These are phyloP conservation scores for Sesamia nonagrioides DNA, from an alignment of 1,140 invertebrate species.

Conservation along the genomic window DNA sequence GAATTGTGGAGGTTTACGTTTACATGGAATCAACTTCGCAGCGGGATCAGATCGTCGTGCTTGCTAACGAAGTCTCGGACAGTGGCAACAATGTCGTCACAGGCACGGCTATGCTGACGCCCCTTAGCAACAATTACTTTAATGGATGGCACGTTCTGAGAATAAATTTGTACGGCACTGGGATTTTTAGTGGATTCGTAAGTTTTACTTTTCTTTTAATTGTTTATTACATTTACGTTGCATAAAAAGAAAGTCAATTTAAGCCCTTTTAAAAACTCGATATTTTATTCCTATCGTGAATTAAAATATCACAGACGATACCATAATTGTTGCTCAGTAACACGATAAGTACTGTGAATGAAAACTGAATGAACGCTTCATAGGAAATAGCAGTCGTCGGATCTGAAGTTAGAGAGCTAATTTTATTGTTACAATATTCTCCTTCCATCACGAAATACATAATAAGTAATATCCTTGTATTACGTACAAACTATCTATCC, in stretches of 20 bases:
- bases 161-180: slow-evolving; percentile 37
- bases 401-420: too few species aligned
- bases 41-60: slow-evolving; percentile 60
- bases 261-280: neutral
- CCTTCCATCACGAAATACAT: too few species aligned
- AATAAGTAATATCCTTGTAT: too few species aligned
- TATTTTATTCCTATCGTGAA: neutral
- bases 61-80: slow-evolving; percentile 56
- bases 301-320: too few species aligned
- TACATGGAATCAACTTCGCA: slow-evolving; percentile 58
- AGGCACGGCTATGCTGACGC: slow-evolving; percentile 46
- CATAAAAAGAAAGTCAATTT: neutral
- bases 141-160: slow-evolving; percentile 50
- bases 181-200: slow-evolving; percentile 48
- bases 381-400: too few species aligned
- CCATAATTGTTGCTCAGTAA: too few species aligned
- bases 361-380: too few species aligned
- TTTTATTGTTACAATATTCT: too few species aligned
- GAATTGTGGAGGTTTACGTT: slow-evolving; percentile 63
- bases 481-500: too few species aligned
- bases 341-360: too few species aligned
- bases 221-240: neutral
- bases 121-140: slow-evolving; percentile 36
- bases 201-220: slow-evolving; percentile 22
- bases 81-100: slow-evolving; percentile 57